Conservation (phyloP, 2,888 invertebrate species). For the Eretmocerus hayati region DNA sequence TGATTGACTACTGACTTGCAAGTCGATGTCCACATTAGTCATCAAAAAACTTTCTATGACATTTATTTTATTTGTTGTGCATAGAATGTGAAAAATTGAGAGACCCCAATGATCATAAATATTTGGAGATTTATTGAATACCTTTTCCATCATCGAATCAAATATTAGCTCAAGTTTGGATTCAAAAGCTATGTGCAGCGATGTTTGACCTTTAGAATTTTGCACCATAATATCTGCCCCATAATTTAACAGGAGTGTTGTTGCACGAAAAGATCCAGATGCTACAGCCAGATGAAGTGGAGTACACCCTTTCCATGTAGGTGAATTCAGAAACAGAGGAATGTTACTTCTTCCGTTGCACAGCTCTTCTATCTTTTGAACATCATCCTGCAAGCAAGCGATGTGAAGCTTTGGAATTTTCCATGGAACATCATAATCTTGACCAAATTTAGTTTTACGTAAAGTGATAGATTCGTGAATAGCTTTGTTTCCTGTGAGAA, state of each 20-base stretch:
- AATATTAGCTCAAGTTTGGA: neutral
- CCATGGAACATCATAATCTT: too few relatives aligned
- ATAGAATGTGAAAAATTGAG: constrained; percentile 4
- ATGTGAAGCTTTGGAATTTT: too few relatives aligned
- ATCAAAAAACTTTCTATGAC: neutral
- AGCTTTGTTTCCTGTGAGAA: too few relatives aligned
- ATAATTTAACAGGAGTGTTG: neutral
- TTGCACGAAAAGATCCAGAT: neutral
- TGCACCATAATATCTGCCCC: neutral
- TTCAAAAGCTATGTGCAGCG: constrained; percentile 9
- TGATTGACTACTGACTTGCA: neutral
- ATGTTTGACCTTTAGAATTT: neutral
- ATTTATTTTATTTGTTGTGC: neutral
- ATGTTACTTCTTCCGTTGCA: too few relatives aligned
- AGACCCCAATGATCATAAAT: constrained; percentile 1
- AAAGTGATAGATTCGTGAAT: too few relatives aligned
- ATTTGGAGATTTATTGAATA: neutral
- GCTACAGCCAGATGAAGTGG: constrained; percentile 3
- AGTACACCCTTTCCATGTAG: too few relatives aligned
- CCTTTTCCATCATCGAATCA: neutral
- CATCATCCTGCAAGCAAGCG: too few relatives aligned
- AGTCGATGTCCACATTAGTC: neutral
- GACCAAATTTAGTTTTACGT: too few relatives aligned
- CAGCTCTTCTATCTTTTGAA: too few relatives aligned
- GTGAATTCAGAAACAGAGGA: too few relatives aligned